These are phyloP conservation scores for Emesis russula DNA, from an alignment of 2,888 invertebrate genomes.

Conservation along the genomic window DNA sequence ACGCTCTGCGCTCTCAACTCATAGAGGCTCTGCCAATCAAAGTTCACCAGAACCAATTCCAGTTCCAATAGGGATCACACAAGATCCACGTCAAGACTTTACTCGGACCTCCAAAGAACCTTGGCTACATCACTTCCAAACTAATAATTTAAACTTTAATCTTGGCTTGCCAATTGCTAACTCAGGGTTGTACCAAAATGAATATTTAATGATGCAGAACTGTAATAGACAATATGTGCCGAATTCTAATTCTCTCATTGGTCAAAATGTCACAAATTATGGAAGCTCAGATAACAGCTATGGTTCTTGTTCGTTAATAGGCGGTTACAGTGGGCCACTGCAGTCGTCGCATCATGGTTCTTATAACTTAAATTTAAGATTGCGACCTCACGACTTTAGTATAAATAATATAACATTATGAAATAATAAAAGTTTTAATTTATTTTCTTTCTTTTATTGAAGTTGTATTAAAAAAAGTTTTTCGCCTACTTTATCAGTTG, in stretches of 20 bases:
- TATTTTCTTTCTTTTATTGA: too few species aligned
- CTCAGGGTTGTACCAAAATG: constrained; percentile 94
- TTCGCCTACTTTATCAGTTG: too few species aligned
- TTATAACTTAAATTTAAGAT: constrained; percentile 95
- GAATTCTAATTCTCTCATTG: constrained; percentile 92
- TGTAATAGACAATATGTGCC: constrained; percentile 93
- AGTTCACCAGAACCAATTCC: constrained; percentile 94
- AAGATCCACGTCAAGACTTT: constrained; percentile 92
- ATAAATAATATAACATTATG: constrained; percentile 94
- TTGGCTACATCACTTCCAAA: constrained; percentile 94
- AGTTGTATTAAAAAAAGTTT: too few species aligned
- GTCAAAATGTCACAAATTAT: constrained; percentile 92
- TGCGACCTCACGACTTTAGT: constrained; percentile 96
- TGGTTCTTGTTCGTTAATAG: constrained; percentile 93
- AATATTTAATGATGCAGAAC: constrained; percentile 95
- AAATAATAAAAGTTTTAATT: constrained; percentile 58
- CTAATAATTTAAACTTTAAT: constrained; percentile 94
- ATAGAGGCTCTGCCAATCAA: constrained; percentile 95
- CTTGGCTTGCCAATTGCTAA: constrained; percentile 93
- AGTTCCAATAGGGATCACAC: constrained; percentile 94
- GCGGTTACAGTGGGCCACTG: constrained; percentile 92
- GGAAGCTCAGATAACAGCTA: constrained; percentile 92
- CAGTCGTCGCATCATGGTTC: constrained; percentile 93
- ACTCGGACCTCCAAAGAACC: constrained; percentile 92
- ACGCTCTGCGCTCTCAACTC: constrained; percentile 96